These are phyloP conservation scores for Laspeyria flexula DNA, from an alignment of 2,888 invertebrate species.

Conservation along the genomic window DNA sequence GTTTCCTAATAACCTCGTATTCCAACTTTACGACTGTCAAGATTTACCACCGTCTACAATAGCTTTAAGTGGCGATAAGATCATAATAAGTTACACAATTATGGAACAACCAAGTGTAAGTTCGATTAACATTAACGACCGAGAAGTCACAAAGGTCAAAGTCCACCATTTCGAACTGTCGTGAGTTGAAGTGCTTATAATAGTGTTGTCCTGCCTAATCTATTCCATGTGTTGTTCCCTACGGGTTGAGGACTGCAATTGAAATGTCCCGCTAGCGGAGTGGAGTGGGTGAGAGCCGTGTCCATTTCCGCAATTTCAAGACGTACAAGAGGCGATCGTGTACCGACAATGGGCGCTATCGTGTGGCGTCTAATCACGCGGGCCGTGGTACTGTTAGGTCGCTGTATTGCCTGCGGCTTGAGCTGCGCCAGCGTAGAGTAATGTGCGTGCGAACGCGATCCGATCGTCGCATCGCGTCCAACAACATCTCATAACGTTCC, in stretches of 20 bases:
- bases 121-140: slow-evolving; percentile 54
- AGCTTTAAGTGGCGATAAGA: slow-evolving; percentile 53
- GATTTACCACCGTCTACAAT: slow-evolving; percentile 55
- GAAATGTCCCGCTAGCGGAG: slow-evolving; percentile 81
- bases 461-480: slow-evolving; percentile 66
- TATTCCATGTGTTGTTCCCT: slow-evolving; percentile 57
- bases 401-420: slow-evolving; percentile 68
- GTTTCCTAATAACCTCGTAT: slow-evolving; percentile 75
- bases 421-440: slow-evolving; percentile 59
- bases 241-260: slow-evolving; percentile 72
- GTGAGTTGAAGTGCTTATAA: slow-evolving; percentile 16
- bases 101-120: slow-evolving; percentile 51
- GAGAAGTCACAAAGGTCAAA: slow-evolving; percentile 7
- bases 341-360: slow-evolving; percentile 84
- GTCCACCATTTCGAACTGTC: slow-evolving; percentile 10
- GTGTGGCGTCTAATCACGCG: slow-evolving; percentile 84
- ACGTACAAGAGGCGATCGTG: slow-evolving; percentile 82
- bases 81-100: slow-evolving; percentile 56
- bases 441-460: slow-evolving; percentile 85
- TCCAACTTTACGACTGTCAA: slow-evolving; percentile 69
- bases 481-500: slow-evolving; percentile 50
- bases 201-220: slow-evolving; percentile 44
- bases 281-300: slow-evolving; percentile 78
- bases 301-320: slow-evolving; percentile 85
- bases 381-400: slow-evolving; percentile 80